phyloP scores from a whole-genome alignment of 2,888 invertebrate species.

The Ornithoptera priamus region DNA sequence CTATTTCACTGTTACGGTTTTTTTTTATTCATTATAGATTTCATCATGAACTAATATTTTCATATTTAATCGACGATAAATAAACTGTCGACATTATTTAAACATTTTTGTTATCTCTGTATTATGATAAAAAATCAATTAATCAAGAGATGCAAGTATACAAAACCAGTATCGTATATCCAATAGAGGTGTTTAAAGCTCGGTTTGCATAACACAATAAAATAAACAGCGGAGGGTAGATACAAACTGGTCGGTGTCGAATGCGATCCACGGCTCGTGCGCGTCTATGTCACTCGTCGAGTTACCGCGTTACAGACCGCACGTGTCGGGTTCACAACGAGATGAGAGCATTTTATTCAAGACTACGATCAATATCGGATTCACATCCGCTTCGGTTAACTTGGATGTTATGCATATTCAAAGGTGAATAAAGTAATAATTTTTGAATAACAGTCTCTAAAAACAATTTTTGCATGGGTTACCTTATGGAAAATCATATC shows the following conservation, averaged over 20 bases:
- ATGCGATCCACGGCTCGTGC: conserved; percentile 40
- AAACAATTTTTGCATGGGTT: too few species aligned
- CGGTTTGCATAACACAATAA: conserved; percentile 41
- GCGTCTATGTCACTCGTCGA: conserved; percentile 48
- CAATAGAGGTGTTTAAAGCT: conserved; percentile 52
- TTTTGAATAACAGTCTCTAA: neutral
- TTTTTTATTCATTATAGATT: neutral
- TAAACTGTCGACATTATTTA: neutral
- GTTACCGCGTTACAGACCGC: conserved; percentile 43
- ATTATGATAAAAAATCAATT: neutral
- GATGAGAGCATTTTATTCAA: conserved; percentile 37
- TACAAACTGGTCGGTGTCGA: conserved; percentile 42
- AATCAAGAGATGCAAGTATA: conserved; percentile 1
- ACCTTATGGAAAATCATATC: too few species aligned
- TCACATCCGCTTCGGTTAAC: conserved; percentile 35
- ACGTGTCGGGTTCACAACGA: conserved; percentile 39
- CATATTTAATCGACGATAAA: neutral
- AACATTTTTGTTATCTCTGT: neutral
- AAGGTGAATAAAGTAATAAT: neutral
- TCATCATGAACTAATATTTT: neutral
- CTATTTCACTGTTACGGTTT: neutral
- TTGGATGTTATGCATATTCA: conserved; percentile 3
- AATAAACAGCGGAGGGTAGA: conserved; percentile 48
- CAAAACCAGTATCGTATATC: conserved; percentile 44
- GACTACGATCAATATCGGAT: conserved; percentile 35